A percentile compares a stretch with the other conserved stretches of the same genome.
Conservation (phyloP, 2,797 vertebrate species). For the Mycteria americana region DNA sequence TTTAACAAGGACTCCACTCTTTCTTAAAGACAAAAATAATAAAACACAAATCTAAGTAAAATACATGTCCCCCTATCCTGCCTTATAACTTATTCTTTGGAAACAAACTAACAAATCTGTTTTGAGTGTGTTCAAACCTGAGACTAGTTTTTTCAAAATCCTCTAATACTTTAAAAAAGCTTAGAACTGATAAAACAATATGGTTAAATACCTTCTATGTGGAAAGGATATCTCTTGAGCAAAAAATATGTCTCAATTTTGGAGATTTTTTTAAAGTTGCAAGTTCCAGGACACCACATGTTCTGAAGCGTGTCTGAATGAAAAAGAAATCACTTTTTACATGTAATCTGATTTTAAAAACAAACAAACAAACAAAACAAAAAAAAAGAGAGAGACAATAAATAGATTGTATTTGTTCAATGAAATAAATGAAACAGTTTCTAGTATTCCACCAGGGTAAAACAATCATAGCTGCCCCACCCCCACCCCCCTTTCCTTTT, state of each 20-base stretch:
- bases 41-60: not conserved
- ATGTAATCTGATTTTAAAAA: not conserved
- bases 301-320: not conserved
- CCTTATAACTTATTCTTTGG: not conserved
- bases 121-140: not conserved
- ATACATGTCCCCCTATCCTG: accelerated
- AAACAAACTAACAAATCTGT: not conserved
- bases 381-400: not conserved
- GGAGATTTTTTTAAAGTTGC: not conserved
- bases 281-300: not conserved
- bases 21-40: not conserved
- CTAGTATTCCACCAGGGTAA: not conserved
- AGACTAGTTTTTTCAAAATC: not conserved
- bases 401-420: not conserved
- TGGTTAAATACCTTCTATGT: not conserved
- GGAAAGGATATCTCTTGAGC: not conserved
- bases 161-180: not conserved
- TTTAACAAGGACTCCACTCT: not conserved
- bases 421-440: not conserved
- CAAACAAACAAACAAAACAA: not conserved
- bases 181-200: not conserved
- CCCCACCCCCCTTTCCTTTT: not conserved
- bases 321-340: not conserved
- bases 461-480: not conserved
- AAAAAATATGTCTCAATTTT: not conserved